Conservation (phyloP, 1,140 invertebrate genomes). For the Holcopasites calliopsidis region DNA sequence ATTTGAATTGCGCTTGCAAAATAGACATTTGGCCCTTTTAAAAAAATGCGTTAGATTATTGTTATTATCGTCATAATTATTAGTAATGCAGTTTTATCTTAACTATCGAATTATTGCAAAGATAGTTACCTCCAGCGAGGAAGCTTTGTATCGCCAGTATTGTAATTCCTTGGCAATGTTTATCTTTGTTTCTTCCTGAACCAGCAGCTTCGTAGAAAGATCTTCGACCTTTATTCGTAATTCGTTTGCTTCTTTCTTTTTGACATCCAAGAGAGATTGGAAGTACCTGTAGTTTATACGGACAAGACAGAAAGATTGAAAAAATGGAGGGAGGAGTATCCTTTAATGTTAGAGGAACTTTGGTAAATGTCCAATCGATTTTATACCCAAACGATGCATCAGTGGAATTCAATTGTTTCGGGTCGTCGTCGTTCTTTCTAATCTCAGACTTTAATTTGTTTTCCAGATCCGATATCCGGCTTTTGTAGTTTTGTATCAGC, state of each 20-base stretch:
- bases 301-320: constrained; percentile 1
- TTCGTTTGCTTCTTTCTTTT: constrained; percentile 68
- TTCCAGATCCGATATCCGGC: constrained; percentile 65
- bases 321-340: neutral
- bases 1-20: constrained; percentile 39
- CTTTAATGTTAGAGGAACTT: neutral
- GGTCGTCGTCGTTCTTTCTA: constrained; percentile 50
- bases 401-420: constrained; percentile 27
- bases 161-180: constrained; percentile 60
- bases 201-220: constrained; percentile 63
- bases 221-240: constrained; percentile 64
- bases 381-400: constrained; percentile 37
- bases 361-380: constrained; percentile 1
- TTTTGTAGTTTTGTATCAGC: constrained; percentile 64
- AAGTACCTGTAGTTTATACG: constrained; percentile 62
- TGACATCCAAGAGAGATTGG: constrained; percentile 59
- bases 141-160: constrained; percentile 66
- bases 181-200: constrained; percentile 64
- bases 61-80: neutral
- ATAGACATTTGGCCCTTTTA: constrained; percentile 40
- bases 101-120: too few relatives aligned
- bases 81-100: too few relatives aligned
- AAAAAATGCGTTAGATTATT: neutral
- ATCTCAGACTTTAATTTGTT: constrained; percentile 64
- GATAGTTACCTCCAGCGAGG: constrained; percentile 55